These are phyloP conservation scores for Corvus cornix DNA, from an alignment of 2,113 vertebrate species.

Conservation along the genomic window DNA sequence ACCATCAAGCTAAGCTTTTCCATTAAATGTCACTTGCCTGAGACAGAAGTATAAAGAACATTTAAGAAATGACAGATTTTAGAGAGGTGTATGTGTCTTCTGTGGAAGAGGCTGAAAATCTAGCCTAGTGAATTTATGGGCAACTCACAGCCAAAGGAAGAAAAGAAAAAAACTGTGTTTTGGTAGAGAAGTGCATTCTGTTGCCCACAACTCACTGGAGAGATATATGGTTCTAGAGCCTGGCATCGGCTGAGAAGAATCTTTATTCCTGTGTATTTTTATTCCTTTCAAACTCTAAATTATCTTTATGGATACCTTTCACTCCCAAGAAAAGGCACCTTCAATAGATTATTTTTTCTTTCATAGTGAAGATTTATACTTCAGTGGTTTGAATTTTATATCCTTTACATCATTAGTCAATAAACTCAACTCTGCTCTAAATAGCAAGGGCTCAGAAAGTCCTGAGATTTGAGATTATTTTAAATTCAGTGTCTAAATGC, in stretches of 20 bases:
- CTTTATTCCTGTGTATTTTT: slow-evolving; percentile 39
- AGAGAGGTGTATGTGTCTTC: neutral
- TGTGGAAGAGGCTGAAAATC: neutral
- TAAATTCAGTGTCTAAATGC: neutral
- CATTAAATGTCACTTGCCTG: neutral
- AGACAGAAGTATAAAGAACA: neutral
- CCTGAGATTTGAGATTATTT: neutral
- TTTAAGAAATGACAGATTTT: neutral
- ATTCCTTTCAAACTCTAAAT: slow-evolving; percentile 56
- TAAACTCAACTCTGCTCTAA: slow-evolving; percentile 15
- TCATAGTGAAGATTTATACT: slow-evolving; percentile 49
- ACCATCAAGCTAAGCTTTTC: neutral
- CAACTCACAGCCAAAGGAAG: neutral
- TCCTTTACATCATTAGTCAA: neutral
- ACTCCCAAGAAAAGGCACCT: neutral
- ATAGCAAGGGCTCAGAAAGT: neutral
- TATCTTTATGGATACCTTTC: slow-evolving; percentile 47
- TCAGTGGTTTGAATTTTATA: slow-evolving; percentile 23
- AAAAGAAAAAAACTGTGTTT: neutral
- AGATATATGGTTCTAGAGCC: slow-evolving; percentile 15
- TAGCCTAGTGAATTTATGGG: slow-evolving; percentile 33
- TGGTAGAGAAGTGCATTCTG: neutral
- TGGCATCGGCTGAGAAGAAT: slow-evolving; percentile 30
- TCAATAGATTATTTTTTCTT: slow-evolving; percentile 28
- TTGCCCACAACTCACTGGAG: neutral